These are phyloP conservation scores for Bombus sylvicola DNA, from an alignment of 1,140 invertebrate genomes.

Conservation along the genomic window DNA sequence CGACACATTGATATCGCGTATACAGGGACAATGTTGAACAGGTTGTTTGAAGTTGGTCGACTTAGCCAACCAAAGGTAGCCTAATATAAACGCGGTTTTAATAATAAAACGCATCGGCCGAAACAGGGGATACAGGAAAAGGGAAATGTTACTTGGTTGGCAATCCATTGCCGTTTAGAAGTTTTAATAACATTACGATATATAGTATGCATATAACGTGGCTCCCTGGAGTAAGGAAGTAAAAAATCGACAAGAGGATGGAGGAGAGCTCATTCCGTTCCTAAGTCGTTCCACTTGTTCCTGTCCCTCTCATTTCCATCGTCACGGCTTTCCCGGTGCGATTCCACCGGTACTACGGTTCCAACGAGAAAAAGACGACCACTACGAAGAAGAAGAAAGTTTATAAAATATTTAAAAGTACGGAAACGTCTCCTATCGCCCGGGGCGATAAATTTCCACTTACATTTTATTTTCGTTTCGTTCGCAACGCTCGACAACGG, in stretches of 20 bases:
- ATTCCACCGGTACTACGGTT: slow-evolving; percentile 41
- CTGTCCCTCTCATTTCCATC: slow-evolving; percentile 65
- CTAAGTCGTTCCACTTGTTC: slow-evolving; percentile 63
- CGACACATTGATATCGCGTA: too few species aligned
- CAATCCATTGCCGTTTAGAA: slow-evolving; percentile 80
- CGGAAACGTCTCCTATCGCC: slow-evolving; percentile 83
- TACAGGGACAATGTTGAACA: too few species aligned
- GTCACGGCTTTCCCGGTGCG: slow-evolving; percentile 51
- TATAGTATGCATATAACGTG: slow-evolving; percentile 64
- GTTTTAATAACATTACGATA: slow-evolving; percentile 82
- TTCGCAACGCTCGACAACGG: slow-evolving; percentile 74
- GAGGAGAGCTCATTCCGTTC: slow-evolving; percentile 72
- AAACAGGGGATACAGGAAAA: slow-evolving; percentile 3
- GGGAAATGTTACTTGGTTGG: slow-evolving; percentile 71
- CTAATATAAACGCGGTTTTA: slow-evolving; percentile 11
- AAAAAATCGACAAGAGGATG: slow-evolving; percentile 79
- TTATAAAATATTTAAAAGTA: slow-evolving; percentile 84
- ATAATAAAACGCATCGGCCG: slow-evolving; percentile 59
- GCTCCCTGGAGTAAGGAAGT: slow-evolving; percentile 65
- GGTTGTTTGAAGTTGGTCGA: too few species aligned
- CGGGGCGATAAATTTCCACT: slow-evolving; percentile 83
- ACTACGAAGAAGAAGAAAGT: slow-evolving; percentile 79
- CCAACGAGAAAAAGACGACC: slow-evolving; percentile 62
- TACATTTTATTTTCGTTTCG: slow-evolving; percentile 83
- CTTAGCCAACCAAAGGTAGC: too few species aligned